A percentile compares a stretch with the other conserved stretches of the same genome.
Conservation (phyloP, 2,797 vertebrate species). For the Fistularia tabacaria region DNA sequence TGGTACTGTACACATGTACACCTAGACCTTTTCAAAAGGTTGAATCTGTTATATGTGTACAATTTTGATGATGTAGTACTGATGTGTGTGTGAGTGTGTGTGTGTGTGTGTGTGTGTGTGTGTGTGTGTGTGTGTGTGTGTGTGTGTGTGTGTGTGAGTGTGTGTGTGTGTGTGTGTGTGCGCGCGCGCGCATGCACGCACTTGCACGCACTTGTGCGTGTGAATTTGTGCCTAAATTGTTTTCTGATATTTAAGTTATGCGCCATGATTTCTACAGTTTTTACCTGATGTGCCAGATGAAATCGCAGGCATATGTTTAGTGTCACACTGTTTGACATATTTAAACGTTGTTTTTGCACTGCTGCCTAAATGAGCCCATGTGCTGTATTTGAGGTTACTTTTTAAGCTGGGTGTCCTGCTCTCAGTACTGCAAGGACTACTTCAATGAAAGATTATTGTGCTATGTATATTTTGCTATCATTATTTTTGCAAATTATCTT, state of each 20-base stretch:
- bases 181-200: too few species aligned
- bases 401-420: slow-evolving; percentile 23
- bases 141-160: too few species aligned
- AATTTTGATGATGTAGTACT: slow-evolving; percentile 13
- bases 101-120: too few species aligned
- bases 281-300: slow-evolving; percentile 39
- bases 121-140: neutral
- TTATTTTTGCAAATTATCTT: slow-evolving; percentile 20
- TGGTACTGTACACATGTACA: slow-evolving; percentile 3
- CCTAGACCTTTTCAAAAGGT: slow-evolving; percentile 19
- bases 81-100: neutral
- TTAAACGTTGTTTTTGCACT: neutral
- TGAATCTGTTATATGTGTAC: slow-evolving; percentile 18
- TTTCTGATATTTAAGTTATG: slow-evolving; percentile 44
- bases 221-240: slow-evolving; percentile 4
- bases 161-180: too few species aligned
- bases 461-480: slow-evolving; percentile 14
- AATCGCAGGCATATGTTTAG: slow-evolving; percentile 21
- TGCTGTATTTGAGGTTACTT: slow-evolving; percentile 17
- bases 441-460: slow-evolving; percentile 21
- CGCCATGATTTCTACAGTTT: slow-evolving; percentile 22
- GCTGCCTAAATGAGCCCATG: slow-evolving; percentile 14
- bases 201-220: neutral
- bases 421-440: slow-evolving; percentile 22
- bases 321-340: slow-evolving; percentile 9